Conservation (phyloP, 2,888 invertebrate species). For the Eumerus sabulonum region DNA sequence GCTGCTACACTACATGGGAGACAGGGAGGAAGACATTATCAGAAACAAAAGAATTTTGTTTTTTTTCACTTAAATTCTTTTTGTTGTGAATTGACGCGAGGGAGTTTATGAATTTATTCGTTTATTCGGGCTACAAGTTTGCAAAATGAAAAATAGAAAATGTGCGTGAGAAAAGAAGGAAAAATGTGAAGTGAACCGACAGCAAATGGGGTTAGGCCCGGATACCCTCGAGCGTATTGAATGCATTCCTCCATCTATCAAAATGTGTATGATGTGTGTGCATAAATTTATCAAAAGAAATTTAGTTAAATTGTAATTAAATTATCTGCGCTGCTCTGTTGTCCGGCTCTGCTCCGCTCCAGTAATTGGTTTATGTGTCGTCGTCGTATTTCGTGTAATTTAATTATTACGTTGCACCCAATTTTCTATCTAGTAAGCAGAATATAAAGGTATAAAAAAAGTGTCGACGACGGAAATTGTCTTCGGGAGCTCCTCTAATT, state of each 20-base stretch:
- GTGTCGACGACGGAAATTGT: no score
- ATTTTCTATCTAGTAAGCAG: no score
- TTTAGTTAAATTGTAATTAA: constrained; percentile 52
- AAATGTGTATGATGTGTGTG: constrained; percentile 37
- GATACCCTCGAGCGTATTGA: constrained; percentile 7
- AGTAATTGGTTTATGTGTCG: constrained; percentile 59
- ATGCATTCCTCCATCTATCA: constrained; percentile 47
- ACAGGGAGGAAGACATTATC: constrained; percentile 57
- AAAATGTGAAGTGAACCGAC: constrained; percentile 3
- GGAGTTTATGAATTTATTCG: no score
- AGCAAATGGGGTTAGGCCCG: constrained; percentile 10
- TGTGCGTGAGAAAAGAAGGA: constrained; percentile 6
- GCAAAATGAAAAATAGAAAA: constrained; percentile 8
- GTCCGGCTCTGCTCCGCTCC: background rate
- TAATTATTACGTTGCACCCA: constrained; percentile 47
- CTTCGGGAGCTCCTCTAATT: background rate
- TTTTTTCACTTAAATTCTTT: background rate
- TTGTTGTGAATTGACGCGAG: no score
- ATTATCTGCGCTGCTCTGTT: no score
- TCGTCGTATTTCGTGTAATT: constrained; percentile 49
- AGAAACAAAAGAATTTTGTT: constrained; percentile 61
- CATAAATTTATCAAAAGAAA: constrained; percentile 49
- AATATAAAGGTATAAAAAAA: no score
- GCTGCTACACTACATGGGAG: constrained; percentile 15
- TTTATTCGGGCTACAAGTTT: no score